These are phyloP conservation scores for Phaonia tiefii DNA, from an alignment of 2,888 invertebrate species.

Conservation along the genomic window DNA sequence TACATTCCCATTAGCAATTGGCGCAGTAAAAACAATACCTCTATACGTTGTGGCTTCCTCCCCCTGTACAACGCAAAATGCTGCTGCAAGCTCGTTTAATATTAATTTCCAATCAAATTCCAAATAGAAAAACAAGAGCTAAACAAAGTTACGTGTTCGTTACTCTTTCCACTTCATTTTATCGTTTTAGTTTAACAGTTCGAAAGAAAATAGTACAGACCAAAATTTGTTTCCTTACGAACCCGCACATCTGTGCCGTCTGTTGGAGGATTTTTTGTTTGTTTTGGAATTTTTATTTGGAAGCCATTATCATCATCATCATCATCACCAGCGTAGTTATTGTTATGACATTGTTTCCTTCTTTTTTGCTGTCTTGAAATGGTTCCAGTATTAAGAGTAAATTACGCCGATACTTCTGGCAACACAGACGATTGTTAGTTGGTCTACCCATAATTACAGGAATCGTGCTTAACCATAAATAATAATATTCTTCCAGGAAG, in stretches of 20 bases:
- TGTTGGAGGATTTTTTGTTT: background rate
- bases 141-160: constrained; percentile 33
- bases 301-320: constrained; percentile 10
- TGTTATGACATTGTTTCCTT: background rate
- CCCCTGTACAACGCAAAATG: no score
- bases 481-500: background rate
- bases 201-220: background rate
- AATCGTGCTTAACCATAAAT: constrained; percentile 3
- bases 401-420: constrained; percentile 61
- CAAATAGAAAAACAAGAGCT: constrained; percentile 24
- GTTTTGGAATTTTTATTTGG: background rate
- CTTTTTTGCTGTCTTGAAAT: constrained; percentile 23
- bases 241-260: constrained; percentile 62
- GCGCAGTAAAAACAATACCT: background rate
- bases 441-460: background rate
- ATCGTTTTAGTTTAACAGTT: background rate
- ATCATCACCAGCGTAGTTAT: constrained; percentile 9
- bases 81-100: no score
- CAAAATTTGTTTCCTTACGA: constrained; percentile 45
- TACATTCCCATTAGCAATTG: background rate
- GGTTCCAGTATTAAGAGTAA: constrained; percentile 61
- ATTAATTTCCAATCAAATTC: background rate
- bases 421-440: background rate
- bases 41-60: no score
- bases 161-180: constrained; percentile 6